Evolutionary conservation across 2,113 vertebrate species (phyloP).

Genomic region (Eubucco bourcierii): DNA sequence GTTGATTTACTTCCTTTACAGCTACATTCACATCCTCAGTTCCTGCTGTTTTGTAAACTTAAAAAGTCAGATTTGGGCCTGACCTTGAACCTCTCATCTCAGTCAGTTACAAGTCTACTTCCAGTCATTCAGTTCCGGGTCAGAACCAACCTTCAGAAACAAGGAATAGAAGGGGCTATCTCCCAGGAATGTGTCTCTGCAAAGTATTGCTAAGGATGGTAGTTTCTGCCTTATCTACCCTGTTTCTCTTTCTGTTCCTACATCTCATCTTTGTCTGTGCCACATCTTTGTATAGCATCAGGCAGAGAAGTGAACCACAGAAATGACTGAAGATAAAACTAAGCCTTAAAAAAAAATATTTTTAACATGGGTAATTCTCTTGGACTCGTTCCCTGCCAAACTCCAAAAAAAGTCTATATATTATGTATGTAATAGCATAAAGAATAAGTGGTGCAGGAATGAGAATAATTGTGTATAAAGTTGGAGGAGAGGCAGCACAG

Average conservation of each 20-base stretch:
- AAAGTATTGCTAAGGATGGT: not conserved
- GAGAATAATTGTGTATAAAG: not conserved
- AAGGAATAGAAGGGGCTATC: not conserved
- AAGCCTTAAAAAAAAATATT: not conserved
- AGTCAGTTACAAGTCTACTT: not conserved
- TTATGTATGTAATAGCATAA: not conserved
- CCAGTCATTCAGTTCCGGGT: not conserved
- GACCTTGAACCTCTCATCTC: not conserved
- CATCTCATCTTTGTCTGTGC: not conserved
- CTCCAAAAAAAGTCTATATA: not conserved
- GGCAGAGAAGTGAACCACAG: not conserved
- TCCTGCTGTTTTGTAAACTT: not conserved
- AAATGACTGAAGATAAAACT: not conserved
- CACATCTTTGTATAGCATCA: not conserved
- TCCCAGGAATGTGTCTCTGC: not conserved
- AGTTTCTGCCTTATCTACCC: not conserved
- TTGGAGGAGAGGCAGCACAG: not conserved
- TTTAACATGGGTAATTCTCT: not conserved
- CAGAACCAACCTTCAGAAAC: not conserved
- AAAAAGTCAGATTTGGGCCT: not conserved
- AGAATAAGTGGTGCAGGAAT: not conserved
- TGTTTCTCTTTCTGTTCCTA: not conserved
- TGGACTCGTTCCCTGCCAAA: not conserved
- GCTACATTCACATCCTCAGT: not conserved
- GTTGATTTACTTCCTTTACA: slow-evolving; percentile 30